Base-by-base conservation (phyloP, 2,888 invertebrate species). In the Athripsodes cinereus region DNA sequence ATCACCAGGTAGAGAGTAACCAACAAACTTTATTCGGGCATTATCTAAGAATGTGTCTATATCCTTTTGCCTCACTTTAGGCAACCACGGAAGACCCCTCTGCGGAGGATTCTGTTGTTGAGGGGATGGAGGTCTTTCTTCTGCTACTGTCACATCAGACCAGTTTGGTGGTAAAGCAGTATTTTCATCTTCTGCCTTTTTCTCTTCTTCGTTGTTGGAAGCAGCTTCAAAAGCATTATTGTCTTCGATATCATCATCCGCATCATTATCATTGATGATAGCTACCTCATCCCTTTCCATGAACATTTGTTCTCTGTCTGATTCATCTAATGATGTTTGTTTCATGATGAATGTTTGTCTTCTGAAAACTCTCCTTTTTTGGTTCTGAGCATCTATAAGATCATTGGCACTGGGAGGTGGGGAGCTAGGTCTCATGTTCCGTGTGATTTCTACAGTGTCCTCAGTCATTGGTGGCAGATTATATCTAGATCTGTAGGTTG, bases 341-440 rank as follows among this genome's bases (percentile, higher is more conserved):
- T 96, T 96, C 77, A 92, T 91, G 66, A 96, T 82, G 67, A 88
- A 84, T n/a, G n/a, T n/a, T 76, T 88, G 78, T 66, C 86, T 80
- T 69, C 89, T 79, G 65, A 89, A 82, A 44, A 86, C 86, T 68
- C 85, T 85, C 64, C 87, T 84, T 60, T 84, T 83, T 64, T 88
- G 86, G 71, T 90, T 91, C 72, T 92, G 92, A 63, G 88, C 87
- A 71, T 94, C 93, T 55, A 93, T 72, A 67, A 93, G 83, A 71
- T 96, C 96, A 21, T 90, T 88, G 35, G 94, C 94, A 72, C 91
- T 93, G 1, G 92, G 90, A 1, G 97, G 96, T 5, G 97, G 96
- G 2, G 96, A 94, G 55, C 95, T 94, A 0, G 97, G 92, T 66
- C 96, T 80, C 96, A 98, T 96, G 51, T 86, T 86, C 69, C 87